Percentiles rank a stretch among this genome's conserved stretches.
These are phyloP conservation scores for Syngnathus rostellatus DNA, from an alignment of 2,797 vertebrate genomes.

Conservation along the genomic window DNA sequence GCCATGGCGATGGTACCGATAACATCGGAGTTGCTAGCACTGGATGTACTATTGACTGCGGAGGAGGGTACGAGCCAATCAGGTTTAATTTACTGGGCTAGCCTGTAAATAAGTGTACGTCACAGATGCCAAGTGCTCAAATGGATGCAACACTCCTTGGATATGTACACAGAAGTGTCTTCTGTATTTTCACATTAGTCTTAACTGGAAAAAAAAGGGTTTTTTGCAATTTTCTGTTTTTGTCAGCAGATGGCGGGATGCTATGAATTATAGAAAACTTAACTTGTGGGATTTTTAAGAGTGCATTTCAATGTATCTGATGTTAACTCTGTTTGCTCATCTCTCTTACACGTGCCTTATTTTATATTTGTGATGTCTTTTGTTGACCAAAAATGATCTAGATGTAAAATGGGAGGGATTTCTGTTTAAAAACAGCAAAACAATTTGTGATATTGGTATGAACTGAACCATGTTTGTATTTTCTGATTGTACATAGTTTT, in stretches of 20 bases:
- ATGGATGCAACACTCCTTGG: constrained; percentile 10
- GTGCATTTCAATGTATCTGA: neutral
- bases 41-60: constrained; percentile 33
- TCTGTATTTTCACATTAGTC: constrained; percentile 27
- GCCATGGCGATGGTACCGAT: constrained; percentile 42
- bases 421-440: neutral
- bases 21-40: constrained; percentile 22
- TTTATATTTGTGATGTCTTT: neutral
- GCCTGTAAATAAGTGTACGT: constrained; percentile 6
- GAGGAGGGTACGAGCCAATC: constrained; percentile 9
- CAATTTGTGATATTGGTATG: neutral
- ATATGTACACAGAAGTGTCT: constrained; percentile 18
- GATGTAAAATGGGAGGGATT: neutral
- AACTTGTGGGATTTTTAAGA: constrained; percentile 30
- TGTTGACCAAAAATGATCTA: neutral
- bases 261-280: constrained; percentile 21
- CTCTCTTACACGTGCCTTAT: neutral
- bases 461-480: neutral
- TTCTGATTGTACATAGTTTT: neutral
- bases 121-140: constrained; percentile 18
- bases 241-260: constrained; percentile 18
- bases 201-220: constrained; percentile 12
- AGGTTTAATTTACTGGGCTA: neutral
- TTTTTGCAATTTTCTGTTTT: constrained; percentile 1
- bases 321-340: neutral